These are phyloP conservation scores for Gastrophysa polygoni DNA, from an alignment of 2,888 invertebrate genomes.

Conservation along the genomic window DNA sequence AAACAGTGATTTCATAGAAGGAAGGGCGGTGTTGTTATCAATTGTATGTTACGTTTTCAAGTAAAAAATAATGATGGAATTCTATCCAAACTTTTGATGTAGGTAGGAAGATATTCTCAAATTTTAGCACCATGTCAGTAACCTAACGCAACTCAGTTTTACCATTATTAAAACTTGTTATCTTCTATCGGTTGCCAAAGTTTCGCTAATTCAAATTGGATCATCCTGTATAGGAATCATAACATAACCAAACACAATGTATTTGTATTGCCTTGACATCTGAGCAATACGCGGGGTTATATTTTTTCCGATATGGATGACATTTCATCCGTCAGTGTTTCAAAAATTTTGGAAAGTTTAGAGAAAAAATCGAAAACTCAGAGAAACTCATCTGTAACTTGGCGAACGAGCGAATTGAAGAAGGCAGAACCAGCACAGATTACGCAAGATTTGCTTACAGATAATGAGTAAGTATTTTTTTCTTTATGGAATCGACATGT, in stretches of 20 bases:
- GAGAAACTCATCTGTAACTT: slow-evolving; percentile 4
- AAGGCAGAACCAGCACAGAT: slow-evolving; percentile 13
- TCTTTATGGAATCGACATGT: not conserved
- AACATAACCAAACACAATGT: no score
- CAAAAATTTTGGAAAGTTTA: slow-evolving; percentile 42
- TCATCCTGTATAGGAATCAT: not conserved
- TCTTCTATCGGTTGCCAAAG: no score
- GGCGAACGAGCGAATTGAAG: slow-evolving; percentile 13
- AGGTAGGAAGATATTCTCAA: no score
- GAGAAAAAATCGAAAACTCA: slow-evolving; percentile 35
- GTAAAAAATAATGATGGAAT: no score
- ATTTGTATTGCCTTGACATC: not conserved
- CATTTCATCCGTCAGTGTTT: slow-evolving; percentile 38
- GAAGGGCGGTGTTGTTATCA: no score
- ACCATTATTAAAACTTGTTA: no score
- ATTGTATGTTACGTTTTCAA: no score
- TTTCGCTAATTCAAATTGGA: no score
- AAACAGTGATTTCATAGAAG: no score
- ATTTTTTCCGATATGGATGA: slow-evolving; percentile 29
- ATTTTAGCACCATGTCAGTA: no score
- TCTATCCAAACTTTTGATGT: no score
- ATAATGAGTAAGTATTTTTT: slow-evolving; percentile 19
- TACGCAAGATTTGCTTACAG: slow-evolving; percentile 1
- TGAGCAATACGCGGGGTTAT: not conserved
- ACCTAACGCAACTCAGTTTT: no score